Conservation (phyloP, 2,888 invertebrate species). For the Chironomus riparius region DNA sequence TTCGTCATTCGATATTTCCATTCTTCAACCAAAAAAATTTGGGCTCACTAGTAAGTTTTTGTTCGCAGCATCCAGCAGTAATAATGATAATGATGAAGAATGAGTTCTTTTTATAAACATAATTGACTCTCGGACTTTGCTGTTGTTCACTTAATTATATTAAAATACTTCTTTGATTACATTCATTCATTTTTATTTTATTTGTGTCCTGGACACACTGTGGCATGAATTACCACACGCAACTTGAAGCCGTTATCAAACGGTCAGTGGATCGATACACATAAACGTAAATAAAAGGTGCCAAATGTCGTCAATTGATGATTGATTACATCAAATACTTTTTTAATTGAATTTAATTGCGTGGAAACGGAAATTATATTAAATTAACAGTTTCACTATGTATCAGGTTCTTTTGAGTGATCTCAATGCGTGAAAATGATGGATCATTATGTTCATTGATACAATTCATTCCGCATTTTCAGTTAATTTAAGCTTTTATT, state of each 20-base stretch:
- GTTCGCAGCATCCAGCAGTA: too few species aligned
- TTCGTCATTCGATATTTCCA: constrained; percentile 10
- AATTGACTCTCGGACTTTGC: background rate
- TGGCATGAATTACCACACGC: background rate
- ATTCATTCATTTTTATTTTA: background rate
- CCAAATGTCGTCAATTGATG: constrained; percentile 12
- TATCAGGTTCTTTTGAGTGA: background rate
- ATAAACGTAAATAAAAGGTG: constrained; percentile 14
- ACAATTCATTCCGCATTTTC: background rate
- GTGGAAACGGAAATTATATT: constrained; percentile 18
- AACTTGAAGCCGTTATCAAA: background rate
- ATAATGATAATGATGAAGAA: background rate
- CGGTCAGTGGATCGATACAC: background rate
- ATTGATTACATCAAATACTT: background rate
- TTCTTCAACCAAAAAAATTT: background rate
- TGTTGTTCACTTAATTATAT: too few species aligned
- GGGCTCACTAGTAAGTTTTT: too few species aligned
- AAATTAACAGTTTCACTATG: constrained; percentile 2
- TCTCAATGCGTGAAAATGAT: background rate
- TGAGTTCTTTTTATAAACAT: background rate
- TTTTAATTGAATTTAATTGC: constrained; percentile 8
- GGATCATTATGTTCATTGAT: background rate
- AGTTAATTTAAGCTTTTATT: background rate
- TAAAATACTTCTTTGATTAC: too few species aligned
- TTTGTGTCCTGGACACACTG: background rate